Evolutionary conservation across 2,888 invertebrate species (phyloP).

Genomic region (Clostera curtula): DNA sequence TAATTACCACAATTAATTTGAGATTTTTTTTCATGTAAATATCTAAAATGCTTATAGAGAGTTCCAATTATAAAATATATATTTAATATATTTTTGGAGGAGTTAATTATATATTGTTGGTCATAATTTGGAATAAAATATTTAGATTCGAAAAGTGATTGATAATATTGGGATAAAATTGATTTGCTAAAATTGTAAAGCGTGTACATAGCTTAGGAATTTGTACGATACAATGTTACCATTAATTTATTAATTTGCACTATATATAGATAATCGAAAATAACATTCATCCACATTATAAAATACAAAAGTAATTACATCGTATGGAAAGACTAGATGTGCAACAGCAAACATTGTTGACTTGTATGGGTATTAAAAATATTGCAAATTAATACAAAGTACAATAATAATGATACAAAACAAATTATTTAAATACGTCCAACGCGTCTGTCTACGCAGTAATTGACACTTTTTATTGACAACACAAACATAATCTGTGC

Average conservation of each 20-base stretch:
- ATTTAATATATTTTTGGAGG: constrained; percentile 33
- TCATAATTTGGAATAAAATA: constrained; percentile 35
- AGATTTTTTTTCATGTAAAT: constrained; percentile 65
- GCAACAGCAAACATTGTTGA: constrained; percentile 15
- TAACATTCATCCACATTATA: too few relatives aligned
- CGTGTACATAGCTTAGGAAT: constrained; percentile 11
- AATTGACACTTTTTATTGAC: constrained; percentile 33
- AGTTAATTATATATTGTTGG: too few relatives aligned
- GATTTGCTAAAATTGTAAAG: too few relatives aligned
- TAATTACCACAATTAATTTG: constrained; percentile 72
- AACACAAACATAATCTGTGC: constrained; percentile 27
- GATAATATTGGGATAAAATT: constrained; percentile 14
- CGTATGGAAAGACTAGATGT: constrained; percentile 25
- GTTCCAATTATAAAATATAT: constrained; percentile 55
- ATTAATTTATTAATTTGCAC: constrained; percentile 13
- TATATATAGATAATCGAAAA: too few relatives aligned
- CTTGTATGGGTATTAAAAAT: constrained; percentile 9
- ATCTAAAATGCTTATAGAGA: constrained; percentile 69
- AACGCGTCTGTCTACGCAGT: constrained; percentile 15
- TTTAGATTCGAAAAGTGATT: constrained; percentile 14
- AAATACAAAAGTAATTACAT: too few relatives aligned
- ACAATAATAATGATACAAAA: too few relatives aligned
- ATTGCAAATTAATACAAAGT: constrained; percentile 14
- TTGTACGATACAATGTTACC: constrained; percentile 12
- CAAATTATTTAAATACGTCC: too few relatives aligned